phyloP scores from a whole-genome alignment of 2,113 vertebrate species.

The Perca flavescens region DNA sequence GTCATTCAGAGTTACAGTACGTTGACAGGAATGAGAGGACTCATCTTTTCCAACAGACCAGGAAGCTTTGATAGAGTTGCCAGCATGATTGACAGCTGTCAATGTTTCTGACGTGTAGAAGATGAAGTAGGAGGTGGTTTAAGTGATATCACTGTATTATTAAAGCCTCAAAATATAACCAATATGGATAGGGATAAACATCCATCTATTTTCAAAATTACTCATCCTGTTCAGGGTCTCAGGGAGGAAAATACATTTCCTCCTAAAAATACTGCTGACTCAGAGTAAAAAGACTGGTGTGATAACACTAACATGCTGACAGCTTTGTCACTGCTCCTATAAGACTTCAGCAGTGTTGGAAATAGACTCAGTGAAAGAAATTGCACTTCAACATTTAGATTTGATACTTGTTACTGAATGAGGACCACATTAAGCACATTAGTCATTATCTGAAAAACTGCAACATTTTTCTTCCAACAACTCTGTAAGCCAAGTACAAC shows the following conservation, averaged over 20 bases:
- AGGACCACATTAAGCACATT: too few relatives aligned
- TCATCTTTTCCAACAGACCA: constrained; percentile 14
- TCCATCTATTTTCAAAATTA: neutral
- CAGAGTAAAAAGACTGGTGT: constrained; percentile 8
- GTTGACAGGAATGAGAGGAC: constrained; percentile 10
- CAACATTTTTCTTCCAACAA: neutral
- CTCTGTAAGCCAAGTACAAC: neutral
- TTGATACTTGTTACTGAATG: neutral
- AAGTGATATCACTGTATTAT: constrained; percentile 1
- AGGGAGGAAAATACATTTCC: neutral
- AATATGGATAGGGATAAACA: neutral
- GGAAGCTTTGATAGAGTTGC: constrained; percentile 10
- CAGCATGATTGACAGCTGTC: constrained; percentile 48
- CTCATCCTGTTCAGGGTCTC: neutral
- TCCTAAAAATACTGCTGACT: constrained; percentile 5
- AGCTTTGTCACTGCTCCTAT: neutral
- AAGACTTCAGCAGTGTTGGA: neutral
- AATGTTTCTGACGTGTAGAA: constrained; percentile 9
- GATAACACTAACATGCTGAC: constrained; percentile 3
- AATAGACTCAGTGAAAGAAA: neutral
- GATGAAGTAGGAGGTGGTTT: constrained; percentile 3
- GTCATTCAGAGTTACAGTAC: neutral
- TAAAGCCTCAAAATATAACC: constrained; percentile 17
- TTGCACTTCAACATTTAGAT: neutral
- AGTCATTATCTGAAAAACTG: neutral